These are phyloP conservation scores for Nineta flava DNA, from an alignment of 2,888 invertebrate genomes.

Conservation along the genomic window DNA sequence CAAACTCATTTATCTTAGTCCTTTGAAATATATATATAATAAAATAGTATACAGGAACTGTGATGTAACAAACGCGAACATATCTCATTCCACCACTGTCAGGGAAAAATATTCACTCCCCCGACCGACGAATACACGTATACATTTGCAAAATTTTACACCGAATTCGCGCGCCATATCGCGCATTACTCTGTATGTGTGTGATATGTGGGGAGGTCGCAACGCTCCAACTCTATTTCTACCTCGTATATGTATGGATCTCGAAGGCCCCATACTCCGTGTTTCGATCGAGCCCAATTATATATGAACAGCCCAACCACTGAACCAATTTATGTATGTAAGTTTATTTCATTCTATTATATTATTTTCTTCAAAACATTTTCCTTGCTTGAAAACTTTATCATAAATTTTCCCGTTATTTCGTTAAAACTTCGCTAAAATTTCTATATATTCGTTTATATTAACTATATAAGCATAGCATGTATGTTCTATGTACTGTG, in stretches of 20 bases:
- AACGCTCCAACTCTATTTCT: too few species aligned
- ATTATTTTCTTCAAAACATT: not conserved
- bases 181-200: not conserved
- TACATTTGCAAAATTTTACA: not conserved
- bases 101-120: not conserved
- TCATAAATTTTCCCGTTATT: not conserved
- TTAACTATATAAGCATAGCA: too few species aligned
- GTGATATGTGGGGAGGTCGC: too few species aligned
- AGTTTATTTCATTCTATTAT: not conserved
- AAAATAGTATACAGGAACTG: slow-evolving; percentile 1
- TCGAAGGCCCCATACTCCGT: not conserved
- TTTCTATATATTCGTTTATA: too few species aligned
- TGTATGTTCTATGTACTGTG: too few species aligned
- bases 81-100: not conserved
- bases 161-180: not conserved
- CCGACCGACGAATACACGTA: too few species aligned
- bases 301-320: not conserved
- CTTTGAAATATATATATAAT: slow-evolving; percentile 8
- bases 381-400: not conserved
- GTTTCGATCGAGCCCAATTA: not conserved
- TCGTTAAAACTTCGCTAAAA: not conserved
- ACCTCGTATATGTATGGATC: not conserved
- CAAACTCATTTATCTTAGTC: slow-evolving; percentile 7
- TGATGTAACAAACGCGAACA: not conserved
- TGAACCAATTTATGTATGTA: not conserved